A percentile compares a stretch with the other conserved stretches of the same genome.
phyloP scores from a whole-genome alignment of 2,888 invertebrate species.

The Pollenia amentaria region DNA sequence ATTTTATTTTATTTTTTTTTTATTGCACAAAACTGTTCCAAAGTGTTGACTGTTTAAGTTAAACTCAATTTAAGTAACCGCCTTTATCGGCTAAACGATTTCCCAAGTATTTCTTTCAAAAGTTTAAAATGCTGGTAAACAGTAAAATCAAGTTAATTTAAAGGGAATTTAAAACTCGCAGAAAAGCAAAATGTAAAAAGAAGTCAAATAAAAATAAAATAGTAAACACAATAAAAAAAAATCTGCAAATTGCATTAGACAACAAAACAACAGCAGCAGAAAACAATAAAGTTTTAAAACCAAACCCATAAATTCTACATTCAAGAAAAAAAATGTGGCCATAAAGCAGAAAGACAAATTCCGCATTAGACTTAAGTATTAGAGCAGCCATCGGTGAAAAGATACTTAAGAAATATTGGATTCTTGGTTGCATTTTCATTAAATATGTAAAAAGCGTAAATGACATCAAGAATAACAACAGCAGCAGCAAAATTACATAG shows the following conservation, averaged over 20 bases:
- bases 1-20: no score
- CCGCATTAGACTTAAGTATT: conserved; percentile 3
- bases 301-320: conserved; percentile 42
- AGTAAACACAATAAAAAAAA: conserved; percentile 51
- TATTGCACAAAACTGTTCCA: neutral
- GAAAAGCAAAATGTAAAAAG: neutral
- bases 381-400: neutral
- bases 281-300: conserved; percentile 10
- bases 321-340: conserved; percentile 33
- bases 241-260: conserved; percentile 44
- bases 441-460: conserved; percentile 73
- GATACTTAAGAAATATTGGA: conserved; percentile 19
- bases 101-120: neutral
- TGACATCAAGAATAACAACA: conserved; percentile 1
- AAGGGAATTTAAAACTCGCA: conserved; percentile 26
- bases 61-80: conserved; percentile 47
- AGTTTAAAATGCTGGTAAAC: conserved; percentile 12
- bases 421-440: conserved; percentile 68
- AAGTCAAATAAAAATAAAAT: neutral
- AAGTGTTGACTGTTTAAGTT: conserved; percentile 55
- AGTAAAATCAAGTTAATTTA: neutral
- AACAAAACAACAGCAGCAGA: conserved; percentile 23
- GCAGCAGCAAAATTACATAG: neutral
- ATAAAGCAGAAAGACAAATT: conserved; percentile 9
- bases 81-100: conserved; percentile 19